These are phyloP conservation scores for Artibeus lituratus DNA, from an alignment of 2,797 vertebrate species.

Conservation along the genomic window DNA sequence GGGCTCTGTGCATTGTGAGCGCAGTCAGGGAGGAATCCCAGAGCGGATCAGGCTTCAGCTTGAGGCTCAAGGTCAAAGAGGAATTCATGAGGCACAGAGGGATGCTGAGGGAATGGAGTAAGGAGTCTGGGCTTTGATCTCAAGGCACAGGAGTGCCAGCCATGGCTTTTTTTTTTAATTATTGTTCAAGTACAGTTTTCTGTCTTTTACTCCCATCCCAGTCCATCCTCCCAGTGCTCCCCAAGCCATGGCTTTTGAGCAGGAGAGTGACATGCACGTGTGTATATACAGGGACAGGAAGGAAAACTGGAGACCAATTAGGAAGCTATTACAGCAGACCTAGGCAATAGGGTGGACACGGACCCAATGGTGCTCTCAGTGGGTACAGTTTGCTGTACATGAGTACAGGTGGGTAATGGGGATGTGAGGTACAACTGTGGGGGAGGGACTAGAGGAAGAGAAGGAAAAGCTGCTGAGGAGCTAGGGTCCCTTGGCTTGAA, in stretches of 20 bases:
- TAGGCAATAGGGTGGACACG: not conserved
- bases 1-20: not conserved
- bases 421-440: not conserved
- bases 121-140: not conserved
- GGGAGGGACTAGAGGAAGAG: not conserved
- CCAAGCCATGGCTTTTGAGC: not conserved
- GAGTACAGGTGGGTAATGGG: not conserved
- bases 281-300: not conserved
- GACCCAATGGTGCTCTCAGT: not conserved
- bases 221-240: too few species aligned
- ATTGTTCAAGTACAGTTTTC: too few species aligned
- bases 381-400: rapidly evolving
- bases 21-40: not conserved
- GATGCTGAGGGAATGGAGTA: not conserved
- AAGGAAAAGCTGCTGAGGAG: not conserved
- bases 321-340: not conserved
- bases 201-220: too few species aligned
- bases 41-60: not conserved
- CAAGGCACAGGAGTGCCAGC: not conserved
- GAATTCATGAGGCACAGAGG: not conserved
- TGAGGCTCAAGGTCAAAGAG: not conserved
- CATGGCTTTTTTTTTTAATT: not conserved
- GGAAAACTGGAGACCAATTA: not conserved
- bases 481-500: not conserved
- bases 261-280: not conserved